Base-by-base conservation (phyloP, 2,888 invertebrate species). In the Galerucella calmariensis region DNA sequence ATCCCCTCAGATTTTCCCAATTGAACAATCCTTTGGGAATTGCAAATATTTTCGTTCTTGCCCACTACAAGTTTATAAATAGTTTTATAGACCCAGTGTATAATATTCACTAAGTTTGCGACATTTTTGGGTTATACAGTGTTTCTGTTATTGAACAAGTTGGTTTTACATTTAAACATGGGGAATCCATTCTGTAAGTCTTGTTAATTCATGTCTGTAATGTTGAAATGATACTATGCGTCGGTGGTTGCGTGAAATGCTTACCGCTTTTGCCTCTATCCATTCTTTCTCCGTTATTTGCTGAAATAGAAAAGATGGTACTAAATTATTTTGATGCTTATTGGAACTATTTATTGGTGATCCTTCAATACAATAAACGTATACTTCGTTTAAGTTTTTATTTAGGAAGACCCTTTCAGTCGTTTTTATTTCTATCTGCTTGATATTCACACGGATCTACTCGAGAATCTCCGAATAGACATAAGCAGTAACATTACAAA, bases 231-330 rank as follows among this genome's bases (percentile, higher is more conserved):
- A 5, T 41, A 41, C 35, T 9, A 41, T 41, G 35, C 35, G 35
- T 6, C 35, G 35, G 6, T 6, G 5, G 6, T 6, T 35, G 35
- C 35, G 35, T 41, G 9, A 41, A 41, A 41, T 9, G 8, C 66
- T 66, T 66, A 66, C 66, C 66, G n/a, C 14, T 66, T 16, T 69
- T 69, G 41, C 62, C 53, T 62, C 62, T 41, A 3, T 62, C 69
- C 10, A 51, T 51, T 16, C 62, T 51, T 51, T 69, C 69, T 44
- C 20, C 51, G 48, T 61, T 69, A 51, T 69, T 69, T 62, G 51
- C 69, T 69, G 62, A 62, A 69, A 69, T 51, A 69, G 10, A 61
- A 61, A 61, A 69, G 12, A 53, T 51, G 16, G 9, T 56, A 51
- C 51, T 51, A n/a, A 14, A 12, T 51, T 51, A 51, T 6, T 12